phyloP scores from a whole-genome alignment of 2,797 vertebrate species.

The Aselliscus stoliczkanus region DNA sequence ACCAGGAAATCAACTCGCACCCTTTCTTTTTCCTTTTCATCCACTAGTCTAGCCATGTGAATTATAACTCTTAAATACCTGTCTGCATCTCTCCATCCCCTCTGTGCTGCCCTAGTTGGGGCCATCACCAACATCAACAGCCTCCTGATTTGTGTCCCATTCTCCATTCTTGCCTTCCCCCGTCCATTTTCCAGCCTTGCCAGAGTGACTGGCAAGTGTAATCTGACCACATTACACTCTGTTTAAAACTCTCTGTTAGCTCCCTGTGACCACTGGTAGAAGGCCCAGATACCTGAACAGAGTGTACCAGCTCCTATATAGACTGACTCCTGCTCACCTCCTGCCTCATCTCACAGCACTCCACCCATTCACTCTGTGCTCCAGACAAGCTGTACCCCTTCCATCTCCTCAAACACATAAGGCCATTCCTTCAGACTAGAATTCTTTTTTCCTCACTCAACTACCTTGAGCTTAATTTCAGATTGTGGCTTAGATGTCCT shows the following conservation, averaged over 20 bases:
- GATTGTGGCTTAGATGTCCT: not conserved
- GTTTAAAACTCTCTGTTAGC: not conserved
- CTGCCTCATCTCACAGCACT: not conserved
- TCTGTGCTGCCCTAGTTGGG: not conserved
- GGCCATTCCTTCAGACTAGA: not conserved
- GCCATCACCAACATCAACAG: not conserved
- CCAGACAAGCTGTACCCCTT: not conserved
- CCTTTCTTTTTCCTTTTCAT: not conserved
- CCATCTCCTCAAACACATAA: not conserved
- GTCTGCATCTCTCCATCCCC: not conserved
- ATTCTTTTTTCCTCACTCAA: not conserved
- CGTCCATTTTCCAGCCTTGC: not conserved
- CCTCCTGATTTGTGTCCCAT: not conserved
- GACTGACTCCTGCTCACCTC: not conserved
- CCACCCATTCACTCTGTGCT: not conserved
- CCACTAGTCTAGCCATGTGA: not conserved
- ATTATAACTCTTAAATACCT: not conserved
- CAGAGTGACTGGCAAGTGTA: too few species aligned
- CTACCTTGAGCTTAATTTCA: not conserved
- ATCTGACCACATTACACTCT: not conserved
- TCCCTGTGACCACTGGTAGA: not conserved
- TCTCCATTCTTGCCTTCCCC: not conserved
- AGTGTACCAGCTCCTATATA: too few species aligned
- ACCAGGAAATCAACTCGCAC: not conserved
- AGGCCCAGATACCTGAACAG: not conserved